These are phyloP conservation scores for Aphaenogaster rudis DNA, from an alignment of 1,140 invertebrate genomes.

Conservation along the genomic window DNA sequence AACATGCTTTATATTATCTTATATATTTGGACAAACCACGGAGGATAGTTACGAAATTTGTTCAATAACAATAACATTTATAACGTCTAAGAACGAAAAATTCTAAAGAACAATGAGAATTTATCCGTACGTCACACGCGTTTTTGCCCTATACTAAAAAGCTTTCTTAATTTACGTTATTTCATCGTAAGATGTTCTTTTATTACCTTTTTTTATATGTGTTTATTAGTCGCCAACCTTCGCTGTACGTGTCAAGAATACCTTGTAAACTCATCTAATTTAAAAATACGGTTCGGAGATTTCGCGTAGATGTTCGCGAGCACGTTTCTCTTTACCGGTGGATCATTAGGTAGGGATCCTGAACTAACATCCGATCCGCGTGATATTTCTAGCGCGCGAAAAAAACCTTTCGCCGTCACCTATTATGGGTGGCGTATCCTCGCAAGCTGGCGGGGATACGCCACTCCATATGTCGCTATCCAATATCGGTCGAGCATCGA, in stretches of 20 bases:
- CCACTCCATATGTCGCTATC: slow-evolving; percentile 78
- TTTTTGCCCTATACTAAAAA: not conserved
- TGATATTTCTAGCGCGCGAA: slow-evolving; percentile 65
- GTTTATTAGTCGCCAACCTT: not conserved
- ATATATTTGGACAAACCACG: too few species aligned
- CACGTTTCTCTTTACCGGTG: slow-evolving; percentile 47
- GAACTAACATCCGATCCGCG: slow-evolving; percentile 52
- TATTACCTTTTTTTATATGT: not conserved
- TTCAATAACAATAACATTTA: too few species aligned
- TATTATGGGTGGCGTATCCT: slow-evolving; percentile 44
- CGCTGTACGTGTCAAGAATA: not conserved
- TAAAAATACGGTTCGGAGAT: not conserved
- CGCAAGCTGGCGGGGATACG: slow-evolving; percentile 70
- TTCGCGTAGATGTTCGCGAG: slow-evolving; percentile 16
- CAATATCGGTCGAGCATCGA: slow-evolving; percentile 79
- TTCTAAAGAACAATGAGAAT: too few species aligned
- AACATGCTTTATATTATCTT: too few species aligned
- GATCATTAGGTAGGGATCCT: slow-evolving; percentile 67
- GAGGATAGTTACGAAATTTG: too few species aligned
- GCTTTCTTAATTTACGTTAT: not conserved
- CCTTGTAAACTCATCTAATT: not conserved
- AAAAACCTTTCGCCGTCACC: slow-evolving; percentile 55
- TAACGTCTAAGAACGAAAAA: too few species aligned
- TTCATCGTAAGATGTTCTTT: not conserved
- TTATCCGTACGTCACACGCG: too few species aligned